Percentiles rank a stretch among this genome's conserved stretches.
These are phyloP conservation scores for Cephalopterus ornatus DNA, from an alignment of 2,113 vertebrate genomes.

Conservation along the genomic window DNA sequence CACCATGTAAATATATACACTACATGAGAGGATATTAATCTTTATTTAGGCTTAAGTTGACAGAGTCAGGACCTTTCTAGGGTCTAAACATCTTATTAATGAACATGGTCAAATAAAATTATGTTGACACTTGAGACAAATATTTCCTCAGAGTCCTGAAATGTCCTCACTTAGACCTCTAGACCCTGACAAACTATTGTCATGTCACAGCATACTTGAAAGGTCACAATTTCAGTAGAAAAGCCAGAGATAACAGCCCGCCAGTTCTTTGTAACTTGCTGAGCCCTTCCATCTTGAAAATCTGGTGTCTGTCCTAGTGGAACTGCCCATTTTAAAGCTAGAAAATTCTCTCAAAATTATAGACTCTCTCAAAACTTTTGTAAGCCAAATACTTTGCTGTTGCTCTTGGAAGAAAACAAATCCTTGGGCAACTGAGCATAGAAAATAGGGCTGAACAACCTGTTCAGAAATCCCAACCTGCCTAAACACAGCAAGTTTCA, in stretches of 20 bases:
- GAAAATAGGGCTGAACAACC: conserved; percentile 62
- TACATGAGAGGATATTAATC: neutral
- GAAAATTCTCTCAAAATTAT: neutral
- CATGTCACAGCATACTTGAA: neutral
- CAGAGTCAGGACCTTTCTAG: neutral
- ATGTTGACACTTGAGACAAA: accelerated
- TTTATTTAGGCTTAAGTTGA: neutral
- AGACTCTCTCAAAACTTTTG: conserved; percentile 8
- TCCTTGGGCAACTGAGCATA: conserved; percentile 52
- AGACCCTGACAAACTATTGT: neutral
- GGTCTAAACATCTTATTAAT: neutral
- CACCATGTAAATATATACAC: neutral
- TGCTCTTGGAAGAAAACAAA: conserved; percentile 55
- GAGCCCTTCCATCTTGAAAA: neutral
- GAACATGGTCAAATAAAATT: neutral
- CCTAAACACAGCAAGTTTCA: conserved; percentile 62
- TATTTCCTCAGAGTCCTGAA: neutral
- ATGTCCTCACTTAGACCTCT: neutral
- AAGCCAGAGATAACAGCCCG: neutral
- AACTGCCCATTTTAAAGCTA: neutral
- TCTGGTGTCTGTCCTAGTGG: neutral
- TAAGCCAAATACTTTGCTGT: neutral
- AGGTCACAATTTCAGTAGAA: neutral
- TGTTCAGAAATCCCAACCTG: conserved; percentile 55
- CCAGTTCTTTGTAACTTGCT: neutral